These are phyloP conservation scores for Pedionomus torquatus DNA, from an alignment of 2,113 vertebrate species.

Conservation along the genomic window DNA sequence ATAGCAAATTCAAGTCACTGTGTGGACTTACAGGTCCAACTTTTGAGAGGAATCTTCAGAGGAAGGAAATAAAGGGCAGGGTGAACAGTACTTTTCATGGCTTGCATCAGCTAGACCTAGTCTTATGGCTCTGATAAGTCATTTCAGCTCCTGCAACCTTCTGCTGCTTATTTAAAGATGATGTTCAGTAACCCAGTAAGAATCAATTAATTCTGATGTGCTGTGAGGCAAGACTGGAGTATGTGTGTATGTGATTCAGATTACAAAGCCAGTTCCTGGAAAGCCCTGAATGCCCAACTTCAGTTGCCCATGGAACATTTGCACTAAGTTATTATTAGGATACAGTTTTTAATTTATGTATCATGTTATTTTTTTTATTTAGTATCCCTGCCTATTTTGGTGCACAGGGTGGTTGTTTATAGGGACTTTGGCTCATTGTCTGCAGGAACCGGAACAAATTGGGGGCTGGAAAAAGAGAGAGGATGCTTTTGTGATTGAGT, in stretches of 20 bases:
- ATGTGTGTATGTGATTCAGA: neutral
- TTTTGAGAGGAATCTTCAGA: neutral
- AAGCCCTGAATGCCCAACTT: neutral
- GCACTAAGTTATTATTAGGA: slow-evolving; percentile 1
- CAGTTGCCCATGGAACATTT: neutral
- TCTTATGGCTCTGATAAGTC: neutral
- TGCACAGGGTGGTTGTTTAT: slow-evolving; percentile 17
- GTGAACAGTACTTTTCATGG: neutral
- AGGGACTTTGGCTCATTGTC: slow-evolving; percentile 47
- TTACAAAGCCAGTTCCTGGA: neutral
- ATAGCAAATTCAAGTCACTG: neutral
- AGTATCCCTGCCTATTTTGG: neutral
- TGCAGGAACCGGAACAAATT: slow-evolving; percentile 30
- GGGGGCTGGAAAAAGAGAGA: slow-evolving; percentile 33
- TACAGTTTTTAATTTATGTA: neutral
- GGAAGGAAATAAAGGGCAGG: neutral
- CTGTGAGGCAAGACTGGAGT: neutral
- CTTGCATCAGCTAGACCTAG: neutral
- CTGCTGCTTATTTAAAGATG: neutral
- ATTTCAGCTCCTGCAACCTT: neutral
- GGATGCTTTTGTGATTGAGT: slow-evolving; percentile 55
- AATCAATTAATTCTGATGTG: neutral
- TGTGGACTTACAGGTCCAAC: neutral
- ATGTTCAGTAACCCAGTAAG: neutral
- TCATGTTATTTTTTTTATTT: slow-evolving; percentile 22